These are phyloP conservation scores for Drosophila insularis DNA, from an alignment of 1,140 invertebrate genomes.

Conservation along the genomic window DNA sequence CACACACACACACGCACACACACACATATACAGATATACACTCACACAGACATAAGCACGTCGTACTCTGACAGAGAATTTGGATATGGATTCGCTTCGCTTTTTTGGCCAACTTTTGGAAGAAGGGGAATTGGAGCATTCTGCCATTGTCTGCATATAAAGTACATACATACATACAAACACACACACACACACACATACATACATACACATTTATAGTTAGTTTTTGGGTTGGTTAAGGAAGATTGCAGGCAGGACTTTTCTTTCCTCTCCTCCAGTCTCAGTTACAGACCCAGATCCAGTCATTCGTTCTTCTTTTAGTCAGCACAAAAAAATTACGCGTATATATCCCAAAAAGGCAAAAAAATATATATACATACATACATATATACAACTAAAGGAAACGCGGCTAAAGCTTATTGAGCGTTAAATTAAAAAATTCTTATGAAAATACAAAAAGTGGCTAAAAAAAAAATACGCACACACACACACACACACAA, in stretches of 20 bases:
- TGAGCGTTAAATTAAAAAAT: conserved; percentile 82
- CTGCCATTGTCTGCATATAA: conserved; percentile 18
- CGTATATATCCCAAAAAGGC: conserved; percentile 21
- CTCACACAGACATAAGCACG: conserved; percentile 8
- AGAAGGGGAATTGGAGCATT: conserved; percentile 9
- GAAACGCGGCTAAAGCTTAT: conserved; percentile 72
- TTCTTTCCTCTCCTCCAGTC: conserved; percentile 1
- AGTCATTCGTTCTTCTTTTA: conserved; percentile 39
- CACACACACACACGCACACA: conserved; percentile 13
- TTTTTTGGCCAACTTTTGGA: conserved; percentile 13
- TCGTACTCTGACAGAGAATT: conserved; percentile 19
- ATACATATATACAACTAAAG: conserved; percentile 40
- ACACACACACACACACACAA: conserved; percentile 21
- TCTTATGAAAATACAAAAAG: conserved; percentile 56
- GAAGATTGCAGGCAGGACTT: background rate
- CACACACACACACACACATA: background rate
- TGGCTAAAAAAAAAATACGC: conserved; percentile 7
- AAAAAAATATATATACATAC: conserved; percentile 18
- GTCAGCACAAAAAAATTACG: conserved; percentile 41
- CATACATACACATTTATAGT: background rate
- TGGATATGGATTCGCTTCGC: conserved; percentile 21
- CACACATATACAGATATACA: conserved; percentile 17
- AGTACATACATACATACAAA: background rate
- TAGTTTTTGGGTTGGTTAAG: conserved; percentile 3
- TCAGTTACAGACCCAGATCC: background rate